Base-by-base conservation (phyloP, 2,888 invertebrate genomes). In the Antitype chi region DNA sequence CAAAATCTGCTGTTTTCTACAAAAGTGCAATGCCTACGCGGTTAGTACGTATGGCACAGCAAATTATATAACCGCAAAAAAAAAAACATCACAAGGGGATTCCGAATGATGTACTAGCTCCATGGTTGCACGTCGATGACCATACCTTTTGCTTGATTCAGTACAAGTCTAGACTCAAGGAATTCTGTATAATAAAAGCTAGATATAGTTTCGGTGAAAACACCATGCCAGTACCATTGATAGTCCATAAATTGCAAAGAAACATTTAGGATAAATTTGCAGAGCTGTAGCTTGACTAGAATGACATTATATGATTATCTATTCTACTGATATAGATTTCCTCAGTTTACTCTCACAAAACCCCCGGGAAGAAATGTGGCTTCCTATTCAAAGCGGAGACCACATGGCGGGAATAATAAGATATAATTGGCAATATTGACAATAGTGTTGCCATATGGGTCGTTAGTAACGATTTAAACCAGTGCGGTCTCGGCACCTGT, bases 401-500 rank as follows among this genome's bases (percentile, higher is more conserved):
- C 80, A 74, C 76, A 74, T 70, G 57, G 81, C 62, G 69, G 80
- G 76, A 53, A 85, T 75, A 81, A 78, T 74, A 69, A 81, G 78
- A 75, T 82, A 76, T 80, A 88, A 84, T 87, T 88, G 76, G 78
- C 85, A 87, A 81, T 49, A 76, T 73, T 66, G 79, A 70, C 77
- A 77, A 69, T 70, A 68, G 81, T 89, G 75, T 82, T 70, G 75
- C 82, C 84, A 75, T 87, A 81, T 74, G 82, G 77, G 76, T 77
- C 62, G 76, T 76, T 78, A 78, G 74, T 78, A 87, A 74, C 74
- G 64, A 88, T 82, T 74, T 74, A 87, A 80, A 82, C 71, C 66
- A 70, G 74, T 82, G 74, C 81, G 70, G 86, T 76, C 60, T 74
- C 84, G 78, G 87, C 91, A 91, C 91, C 91, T 91, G 91, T 89